phyloP scores from a whole-genome alignment of 2,888 invertebrate genomes.

The Lumbricus terrestris region DNA sequence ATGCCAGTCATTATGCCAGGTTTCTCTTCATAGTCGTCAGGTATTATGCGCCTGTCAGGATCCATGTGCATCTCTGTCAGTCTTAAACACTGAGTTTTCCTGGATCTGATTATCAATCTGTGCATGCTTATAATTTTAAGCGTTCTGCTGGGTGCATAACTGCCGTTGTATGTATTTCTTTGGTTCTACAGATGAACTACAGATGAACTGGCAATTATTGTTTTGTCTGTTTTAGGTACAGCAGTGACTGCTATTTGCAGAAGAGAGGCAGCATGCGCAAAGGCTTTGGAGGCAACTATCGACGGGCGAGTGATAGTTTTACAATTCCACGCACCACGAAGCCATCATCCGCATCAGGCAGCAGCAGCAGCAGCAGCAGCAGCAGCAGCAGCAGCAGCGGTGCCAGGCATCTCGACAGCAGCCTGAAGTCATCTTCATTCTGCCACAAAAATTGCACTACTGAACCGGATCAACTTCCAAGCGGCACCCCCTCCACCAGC shows the following conservation, averaged over 20 bases:
- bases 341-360: background rate
- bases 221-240: background rate
- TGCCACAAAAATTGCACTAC: background rate
- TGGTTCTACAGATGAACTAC: background rate
- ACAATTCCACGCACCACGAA: background rate
- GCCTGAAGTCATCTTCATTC: background rate
- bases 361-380: too few relatives aligned
- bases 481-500: background rate
- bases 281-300: conserved; percentile 20
- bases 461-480: background rate
- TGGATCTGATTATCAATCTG: background rate
- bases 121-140: background rate
- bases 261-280: conserved; percentile 12
- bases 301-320: background rate
- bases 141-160: background rate
- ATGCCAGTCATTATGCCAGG: too few relatives aligned
- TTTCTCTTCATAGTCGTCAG: too few relatives aligned
- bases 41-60: too few relatives aligned
- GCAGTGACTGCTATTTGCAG: background rate
- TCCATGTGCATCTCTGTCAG: background rate
- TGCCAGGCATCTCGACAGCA: background rate
- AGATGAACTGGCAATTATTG: background rate
- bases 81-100: too few relatives aligned
- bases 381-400: background rate
- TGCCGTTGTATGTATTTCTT: background rate